Conservation (phyloP, 2,797 vertebrate species). For the Karalla daura region DNA sequence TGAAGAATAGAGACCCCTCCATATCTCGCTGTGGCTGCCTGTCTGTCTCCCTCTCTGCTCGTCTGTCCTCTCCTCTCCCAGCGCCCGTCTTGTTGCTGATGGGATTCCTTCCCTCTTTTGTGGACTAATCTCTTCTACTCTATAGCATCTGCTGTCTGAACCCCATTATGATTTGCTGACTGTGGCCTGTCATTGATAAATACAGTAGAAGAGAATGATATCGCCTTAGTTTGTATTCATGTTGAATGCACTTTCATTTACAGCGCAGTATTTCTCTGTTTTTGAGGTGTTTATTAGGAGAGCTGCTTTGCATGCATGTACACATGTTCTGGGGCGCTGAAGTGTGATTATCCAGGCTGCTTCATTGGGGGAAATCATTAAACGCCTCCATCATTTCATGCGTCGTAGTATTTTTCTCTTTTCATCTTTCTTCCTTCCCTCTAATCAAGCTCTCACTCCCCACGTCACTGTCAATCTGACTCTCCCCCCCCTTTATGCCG, state of each 20-base stretch:
- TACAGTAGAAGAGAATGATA: not conserved
- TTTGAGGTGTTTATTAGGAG: not conserved
- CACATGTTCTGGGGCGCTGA: constrained; percentile 37
- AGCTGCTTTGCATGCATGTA: not conserved
- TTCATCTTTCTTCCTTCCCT: constrained; percentile 18
- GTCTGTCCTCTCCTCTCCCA: constrained; percentile 32
- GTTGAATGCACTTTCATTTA: not conserved
- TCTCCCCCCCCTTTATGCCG: not conserved
- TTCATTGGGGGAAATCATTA: constrained; percentile 47
- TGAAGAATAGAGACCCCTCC: constrained; percentile 54
- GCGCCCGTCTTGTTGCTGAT: constrained; percentile 13
- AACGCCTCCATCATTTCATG: constrained; percentile 16
- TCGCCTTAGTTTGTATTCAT: not conserved
- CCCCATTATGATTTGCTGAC: constrained; percentile 28
- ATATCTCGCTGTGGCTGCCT: constrained; percentile 32
- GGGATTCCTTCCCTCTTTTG: constrained; percentile 11
- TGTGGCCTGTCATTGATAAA: constrained; percentile 19
- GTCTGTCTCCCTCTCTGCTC: constrained; percentile 33
- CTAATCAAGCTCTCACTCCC: constrained; percentile 4
- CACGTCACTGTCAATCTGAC: constrained; percentile 1
- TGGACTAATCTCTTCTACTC: constrained; percentile 38
- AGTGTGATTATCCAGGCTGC: constrained; percentile 43
- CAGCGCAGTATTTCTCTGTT: not conserved
- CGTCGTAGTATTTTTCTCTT: not conserved
- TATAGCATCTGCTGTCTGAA: constrained; percentile 52